Percentiles rank a stretch among this genome's conserved stretches.
Evolutionary conservation across 2,888 invertebrate genomes (phyloP).

Genomic region (Saturnia pavonia): DNA sequence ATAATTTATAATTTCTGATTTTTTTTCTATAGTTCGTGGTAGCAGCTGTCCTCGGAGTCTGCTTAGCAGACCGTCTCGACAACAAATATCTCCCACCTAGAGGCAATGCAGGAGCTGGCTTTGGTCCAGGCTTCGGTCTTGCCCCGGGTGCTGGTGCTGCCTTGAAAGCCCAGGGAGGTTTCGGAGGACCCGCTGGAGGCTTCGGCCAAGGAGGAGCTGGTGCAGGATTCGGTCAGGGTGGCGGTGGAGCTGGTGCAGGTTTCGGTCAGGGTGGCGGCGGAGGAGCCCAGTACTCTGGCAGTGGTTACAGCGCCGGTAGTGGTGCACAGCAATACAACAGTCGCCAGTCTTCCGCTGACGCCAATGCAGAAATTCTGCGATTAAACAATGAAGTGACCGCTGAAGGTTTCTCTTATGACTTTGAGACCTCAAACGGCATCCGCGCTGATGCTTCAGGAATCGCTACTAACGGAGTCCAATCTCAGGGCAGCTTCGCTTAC

Average conservation of each 20-base stretch:
- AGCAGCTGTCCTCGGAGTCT: constrained; percentile 70
- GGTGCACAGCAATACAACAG: constrained; percentile 42
- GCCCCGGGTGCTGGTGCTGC: constrained; percentile 36
- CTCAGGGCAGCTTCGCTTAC: constrained; percentile 75
- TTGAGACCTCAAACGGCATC: constrained; percentile 76
- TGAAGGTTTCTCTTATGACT: constrained; percentile 74
- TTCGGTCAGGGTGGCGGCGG: constrained; percentile 21
- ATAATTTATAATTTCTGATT: background rate
- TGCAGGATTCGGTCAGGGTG: too few species aligned
- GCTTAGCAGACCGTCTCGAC: constrained; percentile 73
- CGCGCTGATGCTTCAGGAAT: constrained; percentile 73
- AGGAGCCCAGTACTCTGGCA: constrained; percentile 37
- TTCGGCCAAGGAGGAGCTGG: constrained; percentile 28
- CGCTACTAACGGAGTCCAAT: constrained; percentile 74
- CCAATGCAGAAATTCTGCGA: constrained; percentile 67
- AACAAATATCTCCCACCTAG: constrained; percentile 78
- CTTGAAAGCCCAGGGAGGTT: constrained; percentile 35
- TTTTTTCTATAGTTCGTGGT: constrained; percentile 60
- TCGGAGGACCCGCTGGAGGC: constrained; percentile 33
- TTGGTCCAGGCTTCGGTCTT: constrained; percentile 53
- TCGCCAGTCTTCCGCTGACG: constrained; percentile 55
- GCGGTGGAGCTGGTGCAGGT: constrained; percentile 8
- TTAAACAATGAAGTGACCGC: constrained; percentile 72
- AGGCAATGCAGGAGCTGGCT: constrained; percentile 68
- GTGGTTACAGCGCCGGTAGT: constrained; percentile 48